Evolutionary conservation across 2,797 vertebrate genomes (phyloP).

Genomic region (Acanthiza pusilla): DNA sequence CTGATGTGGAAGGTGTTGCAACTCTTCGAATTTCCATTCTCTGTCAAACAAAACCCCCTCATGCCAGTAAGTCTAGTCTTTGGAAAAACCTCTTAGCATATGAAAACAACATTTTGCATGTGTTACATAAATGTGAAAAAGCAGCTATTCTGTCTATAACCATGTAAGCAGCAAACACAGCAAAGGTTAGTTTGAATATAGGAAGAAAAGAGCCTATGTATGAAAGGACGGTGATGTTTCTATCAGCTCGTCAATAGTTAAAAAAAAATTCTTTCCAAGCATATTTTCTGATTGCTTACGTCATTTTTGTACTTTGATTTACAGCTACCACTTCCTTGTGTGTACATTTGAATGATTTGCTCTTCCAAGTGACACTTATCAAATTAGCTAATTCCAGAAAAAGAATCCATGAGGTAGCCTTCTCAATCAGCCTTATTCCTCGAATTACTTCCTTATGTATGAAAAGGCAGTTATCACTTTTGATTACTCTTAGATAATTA

Average conservation of each 20-base stretch:
- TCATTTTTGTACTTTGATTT: not conserved
- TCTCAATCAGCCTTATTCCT: not conserved
- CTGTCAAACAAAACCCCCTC: not conserved
- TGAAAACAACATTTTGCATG: accelerated
- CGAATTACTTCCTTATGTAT: not conserved
- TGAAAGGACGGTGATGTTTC: not conserved
- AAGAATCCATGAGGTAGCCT: not conserved
- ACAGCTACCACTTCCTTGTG: not conserved
- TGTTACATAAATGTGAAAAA: not conserved
- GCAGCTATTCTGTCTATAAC: not conserved
- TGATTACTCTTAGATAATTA: slow-evolving; percentile 40
- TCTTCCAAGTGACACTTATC: not conserved
- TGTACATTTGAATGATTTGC: not conserved
- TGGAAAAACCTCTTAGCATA: not conserved
- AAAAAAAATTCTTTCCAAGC: not conserved
- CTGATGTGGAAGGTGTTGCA: not conserved
- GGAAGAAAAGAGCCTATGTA: accelerated
- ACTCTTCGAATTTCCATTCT: not conserved
- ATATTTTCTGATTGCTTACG: not conserved
- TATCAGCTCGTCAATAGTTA: not conserved
- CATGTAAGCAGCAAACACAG: not conserved
- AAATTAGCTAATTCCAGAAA: slow-evolving; percentile 11
- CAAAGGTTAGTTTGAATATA: not conserved
- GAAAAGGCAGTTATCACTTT: slow-evolving; percentile 4
- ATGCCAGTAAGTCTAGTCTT: not conserved